Base-by-base conservation (phyloP, 2,888 invertebrate genomes). In the Spatulosminthurus flaviceps region DNA sequence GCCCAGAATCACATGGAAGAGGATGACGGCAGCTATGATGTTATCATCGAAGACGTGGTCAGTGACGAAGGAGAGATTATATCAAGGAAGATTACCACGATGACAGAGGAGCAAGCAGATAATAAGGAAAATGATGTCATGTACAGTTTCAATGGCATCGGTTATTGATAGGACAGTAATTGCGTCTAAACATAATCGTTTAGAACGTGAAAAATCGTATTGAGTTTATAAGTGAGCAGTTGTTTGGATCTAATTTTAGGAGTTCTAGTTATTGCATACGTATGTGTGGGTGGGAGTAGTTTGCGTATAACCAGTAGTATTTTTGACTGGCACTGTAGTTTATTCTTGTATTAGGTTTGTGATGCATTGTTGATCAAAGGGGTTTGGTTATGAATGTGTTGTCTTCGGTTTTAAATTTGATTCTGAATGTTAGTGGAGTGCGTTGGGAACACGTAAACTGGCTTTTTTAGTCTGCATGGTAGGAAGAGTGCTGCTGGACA, bases 21-120 rank as follows among this genome's bases (percentile, higher is more conserved):
- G 13, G 67, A 67, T 26, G 67, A 67, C 29, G 67, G 28, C 11
- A 28, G 26, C n/a, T 67, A 28, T 67, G 67, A 67, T 67, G 19
- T 67, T 19, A 67, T 67, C 29, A 67, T 67, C 28, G 67, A 24
- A 67, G 67, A 67, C 28, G 67, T 67, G 29, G 67, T 67, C 29
- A 67, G 67, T 67, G 67, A 67, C 67, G 67, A 67, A 28, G 67
- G 67, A 16, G 67, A 67, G 29, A 1, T 67, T 5, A 67, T 67
- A 28, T 67, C 67, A 26, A 67, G 67, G 28, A 26, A 29, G 29
- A 67, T 67, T n/a, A 24, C 67, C 13, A 26, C n/a, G 24, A n/a
- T 64, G 26, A 26, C 67, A 28, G 67, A 24, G 1, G 67, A 67
- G 24, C 28, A 13, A 29, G 29, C 29, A n/a, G 67, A 67, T 19